Conservation (phyloP, 2,888 invertebrate species). For the Acanthosepion lycidas region DNA sequence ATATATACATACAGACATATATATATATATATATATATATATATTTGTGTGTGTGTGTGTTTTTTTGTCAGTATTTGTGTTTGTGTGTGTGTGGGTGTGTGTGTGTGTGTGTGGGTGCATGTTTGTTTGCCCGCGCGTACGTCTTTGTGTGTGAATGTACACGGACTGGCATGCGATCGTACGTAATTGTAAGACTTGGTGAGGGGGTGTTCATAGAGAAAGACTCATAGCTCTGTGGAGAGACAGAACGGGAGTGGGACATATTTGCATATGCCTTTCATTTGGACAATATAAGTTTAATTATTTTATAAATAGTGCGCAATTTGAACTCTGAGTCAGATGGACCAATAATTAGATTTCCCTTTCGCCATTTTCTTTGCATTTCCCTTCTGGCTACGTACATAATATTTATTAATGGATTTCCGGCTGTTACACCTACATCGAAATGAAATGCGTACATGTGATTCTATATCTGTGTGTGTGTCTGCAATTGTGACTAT, state of each 20-base stretch:
- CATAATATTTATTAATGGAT: not conserved
- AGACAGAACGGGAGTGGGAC: not conserved
- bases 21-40: too few species aligned
- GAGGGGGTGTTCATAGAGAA: too few species aligned
- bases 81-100: too few species aligned
- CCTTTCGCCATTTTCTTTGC: not conserved
- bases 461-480: not conserved
- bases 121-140: too few species aligned
- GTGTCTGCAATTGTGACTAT: not conserved
- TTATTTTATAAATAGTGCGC: not conserved
- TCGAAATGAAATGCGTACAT: not conserved
- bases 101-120: too few species aligned
- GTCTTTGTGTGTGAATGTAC: too few species aligned
- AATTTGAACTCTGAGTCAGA: not conserved
- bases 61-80: too few species aligned
- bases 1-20: too few species aligned
- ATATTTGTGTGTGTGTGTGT: too few species aligned
- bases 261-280: not conserved
- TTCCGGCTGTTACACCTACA: not conserved
- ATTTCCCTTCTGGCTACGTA: not conserved
- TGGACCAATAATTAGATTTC: not conserved
- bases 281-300: constrained; percentile 18
- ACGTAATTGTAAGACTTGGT: too few species aligned
- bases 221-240: not conserved
- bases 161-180: too few species aligned